phyloP scores from a whole-genome alignment of 2,888 invertebrate species.

The Drosophila fulvimacula region DNA sequence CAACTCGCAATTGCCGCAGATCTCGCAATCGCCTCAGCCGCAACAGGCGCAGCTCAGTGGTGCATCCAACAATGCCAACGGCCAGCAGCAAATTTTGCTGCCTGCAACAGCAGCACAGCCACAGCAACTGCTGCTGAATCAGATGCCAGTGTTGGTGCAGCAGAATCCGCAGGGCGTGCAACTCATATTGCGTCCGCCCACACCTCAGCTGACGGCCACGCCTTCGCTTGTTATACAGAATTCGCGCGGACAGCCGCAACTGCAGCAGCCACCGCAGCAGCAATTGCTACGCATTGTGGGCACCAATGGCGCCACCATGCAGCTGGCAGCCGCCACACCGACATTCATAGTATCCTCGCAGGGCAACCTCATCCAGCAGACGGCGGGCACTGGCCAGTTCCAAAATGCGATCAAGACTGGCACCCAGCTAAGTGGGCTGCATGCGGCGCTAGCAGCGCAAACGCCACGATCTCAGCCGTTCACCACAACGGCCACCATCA shows the following conservation, averaged over 20 bases:
- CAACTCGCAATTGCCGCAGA: slow-evolving; percentile 77
- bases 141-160: slow-evolving; percentile 87
- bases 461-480: slow-evolving; percentile 84
- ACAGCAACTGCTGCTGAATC: slow-evolving; percentile 84
- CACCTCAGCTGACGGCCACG: slow-evolving; percentile 85
- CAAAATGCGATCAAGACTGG: slow-evolving; percentile 84
- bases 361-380: slow-evolving; percentile 85
- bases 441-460: slow-evolving; percentile 81
- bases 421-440: slow-evolving; percentile 83
- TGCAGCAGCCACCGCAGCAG: slow-evolving; percentile 84
- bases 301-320: slow-evolving; percentile 87
- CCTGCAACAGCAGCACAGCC: slow-evolving; percentile 79
- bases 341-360: slow-evolving; percentile 85
- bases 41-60: slow-evolving; percentile 72
- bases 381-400: slow-evolving; percentile 81
- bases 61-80: slow-evolving; percentile 47
- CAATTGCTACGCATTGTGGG: slow-evolving; percentile 88
- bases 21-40: slow-evolving; percentile 83
- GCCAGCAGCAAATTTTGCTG: slow-evolving; percentile 82
- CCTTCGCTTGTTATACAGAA: slow-evolving; percentile 85
- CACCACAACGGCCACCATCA: slow-evolving; percentile 82
- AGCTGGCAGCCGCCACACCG: slow-evolving; percentile 86
- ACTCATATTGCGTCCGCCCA: slow-evolving; percentile 89
- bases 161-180: slow-evolving; percentile 90
- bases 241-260: slow-evolving; percentile 82